Percentiles rank a stretch among this genome's conserved stretches.
phyloP scores from a whole-genome alignment of 2,888 invertebrate species.

The Cerastis leucographa region DNA sequence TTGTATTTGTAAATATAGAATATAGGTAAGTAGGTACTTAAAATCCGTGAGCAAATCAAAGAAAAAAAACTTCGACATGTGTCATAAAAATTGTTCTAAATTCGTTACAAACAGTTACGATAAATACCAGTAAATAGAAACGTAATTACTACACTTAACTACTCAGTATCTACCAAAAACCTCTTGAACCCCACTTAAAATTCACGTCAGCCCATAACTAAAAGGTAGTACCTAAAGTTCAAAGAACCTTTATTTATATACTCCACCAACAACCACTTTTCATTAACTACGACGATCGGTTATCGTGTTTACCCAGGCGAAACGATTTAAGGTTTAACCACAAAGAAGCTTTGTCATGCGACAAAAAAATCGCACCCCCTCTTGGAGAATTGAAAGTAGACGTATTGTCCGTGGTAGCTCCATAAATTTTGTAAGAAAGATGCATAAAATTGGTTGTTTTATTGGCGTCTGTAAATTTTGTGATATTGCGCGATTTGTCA shows the following conservation, averaged over 20 bases:
- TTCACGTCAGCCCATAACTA: conserved; percentile 45
- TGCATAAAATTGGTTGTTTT: conserved; percentile 49
- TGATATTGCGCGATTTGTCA: conserved; percentile 32
- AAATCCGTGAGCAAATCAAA: neutral
- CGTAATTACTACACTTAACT: neutral
- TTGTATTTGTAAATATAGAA: neutral
- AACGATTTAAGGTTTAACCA: conserved; percentile 70
- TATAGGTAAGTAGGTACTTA: no score
- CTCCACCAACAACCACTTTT: conserved; percentile 55
- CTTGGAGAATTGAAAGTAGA: conserved; percentile 38
- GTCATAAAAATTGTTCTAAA: neutral
- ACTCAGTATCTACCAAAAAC: conserved; percentile 1
- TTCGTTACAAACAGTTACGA: neutral
- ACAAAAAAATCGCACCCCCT: conserved; percentile 57
- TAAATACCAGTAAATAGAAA: neutral
- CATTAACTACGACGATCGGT: conserved; percentile 67
- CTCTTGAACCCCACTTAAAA: conserved; percentile 39
- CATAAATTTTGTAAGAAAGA: conserved; percentile 53
- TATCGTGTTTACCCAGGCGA: conserved; percentile 79
- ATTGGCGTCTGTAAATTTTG: conserved; percentile 37
- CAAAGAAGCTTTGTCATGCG: conserved; percentile 69
- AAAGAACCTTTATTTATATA: conserved; percentile 48
- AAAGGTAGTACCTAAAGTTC: conserved; percentile 31
- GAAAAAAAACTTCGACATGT: neutral
- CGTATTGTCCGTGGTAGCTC: conserved; percentile 38